These are phyloP conservation scores for Homalodisca vitripennis DNA, from an alignment of 1,140 invertebrate genomes.

Conservation along the genomic window DNA sequence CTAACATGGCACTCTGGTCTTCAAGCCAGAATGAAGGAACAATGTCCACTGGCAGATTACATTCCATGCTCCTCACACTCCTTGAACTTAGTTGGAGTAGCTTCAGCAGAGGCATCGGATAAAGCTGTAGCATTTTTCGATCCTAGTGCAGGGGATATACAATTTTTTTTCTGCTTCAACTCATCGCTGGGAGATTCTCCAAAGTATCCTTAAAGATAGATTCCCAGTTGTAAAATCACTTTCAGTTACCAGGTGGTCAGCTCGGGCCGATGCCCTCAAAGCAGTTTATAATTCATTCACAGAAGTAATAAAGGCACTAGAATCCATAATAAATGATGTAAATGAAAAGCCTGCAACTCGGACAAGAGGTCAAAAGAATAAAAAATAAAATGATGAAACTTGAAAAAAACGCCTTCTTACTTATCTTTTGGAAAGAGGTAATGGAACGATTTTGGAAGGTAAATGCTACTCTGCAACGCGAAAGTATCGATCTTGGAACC, in stretches of 20 bases:
- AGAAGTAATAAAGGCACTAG: neutral
- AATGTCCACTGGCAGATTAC: conserved; percentile 38
- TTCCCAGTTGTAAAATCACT: conserved; percentile 19
- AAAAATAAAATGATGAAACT: no score
- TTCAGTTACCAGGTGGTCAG: conserved; percentile 14
- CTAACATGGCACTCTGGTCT: conserved; percentile 41
- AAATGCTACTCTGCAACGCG: no score
- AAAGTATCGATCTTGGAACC: no score
- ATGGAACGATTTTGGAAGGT: no score
- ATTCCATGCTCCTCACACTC: conserved; percentile 43
- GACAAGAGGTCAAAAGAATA: no score
- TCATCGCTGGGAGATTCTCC: conserved; percentile 22
- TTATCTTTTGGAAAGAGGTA: no score
- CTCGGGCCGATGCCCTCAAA: conserved; percentile 15
- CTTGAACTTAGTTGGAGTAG: conserved; percentile 42
- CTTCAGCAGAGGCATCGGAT: conserved; percentile 39
- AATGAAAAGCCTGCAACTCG: no score
- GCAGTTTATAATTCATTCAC: conserved; percentile 16
- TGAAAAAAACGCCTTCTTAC: no score
- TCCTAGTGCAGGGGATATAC: no score
- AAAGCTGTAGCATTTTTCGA: conserved; percentile 14
- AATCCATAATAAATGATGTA: no score
- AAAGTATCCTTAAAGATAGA: conserved; percentile 14
- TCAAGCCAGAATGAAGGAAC: conserved; percentile 43
- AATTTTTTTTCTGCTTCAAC: conserved; percentile 19